Evolutionary conservation across 2,888 invertebrate species (phyloP).

Genomic region (Netelia inedita): DNA sequence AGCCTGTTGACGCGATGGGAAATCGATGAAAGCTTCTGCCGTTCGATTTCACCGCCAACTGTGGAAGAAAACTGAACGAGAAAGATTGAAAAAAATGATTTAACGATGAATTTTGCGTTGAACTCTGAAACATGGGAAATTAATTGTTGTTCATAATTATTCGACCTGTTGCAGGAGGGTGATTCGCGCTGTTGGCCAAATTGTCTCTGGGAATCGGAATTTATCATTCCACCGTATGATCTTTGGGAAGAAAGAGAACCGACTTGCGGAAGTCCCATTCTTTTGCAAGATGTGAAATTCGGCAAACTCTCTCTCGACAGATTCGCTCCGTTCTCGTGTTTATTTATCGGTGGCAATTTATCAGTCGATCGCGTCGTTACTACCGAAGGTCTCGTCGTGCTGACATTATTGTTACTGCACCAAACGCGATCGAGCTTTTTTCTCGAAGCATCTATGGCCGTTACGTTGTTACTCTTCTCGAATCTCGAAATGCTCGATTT

Average conservation of each 20-base stretch:
- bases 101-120: background rate
- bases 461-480: constrained; percentile 63
- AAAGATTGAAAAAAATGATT: background rate
- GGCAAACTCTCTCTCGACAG: constrained; percentile 64
- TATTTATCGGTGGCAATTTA: constrained; percentile 65
- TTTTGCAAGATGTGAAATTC: constrained; percentile 25
- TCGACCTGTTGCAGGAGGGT: constrained; percentile 60
- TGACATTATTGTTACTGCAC: constrained; percentile 47
- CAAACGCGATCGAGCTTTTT: constrained; percentile 61
- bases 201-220: constrained; percentile 32
- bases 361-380: constrained; percentile 57
- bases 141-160: background rate
- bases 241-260: constrained; percentile 36
- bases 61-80: constrained; percentile 67
- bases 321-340: constrained; percentile 37
- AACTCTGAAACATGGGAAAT: background rate
- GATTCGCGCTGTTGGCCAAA: constrained; percentile 49
- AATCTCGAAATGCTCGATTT: constrained; percentile 66
- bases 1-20: constrained; percentile 49
- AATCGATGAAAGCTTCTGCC: constrained; percentile 56
- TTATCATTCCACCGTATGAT: constrained; percentile 19
- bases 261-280: constrained; percentile 19
- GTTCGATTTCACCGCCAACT: constrained; percentile 64
- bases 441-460: constrained; percentile 45
- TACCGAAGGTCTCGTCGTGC: constrained; percentile 50